Conservation (phyloP, 2,888 invertebrate species). For the Nycteola revayana region DNA sequence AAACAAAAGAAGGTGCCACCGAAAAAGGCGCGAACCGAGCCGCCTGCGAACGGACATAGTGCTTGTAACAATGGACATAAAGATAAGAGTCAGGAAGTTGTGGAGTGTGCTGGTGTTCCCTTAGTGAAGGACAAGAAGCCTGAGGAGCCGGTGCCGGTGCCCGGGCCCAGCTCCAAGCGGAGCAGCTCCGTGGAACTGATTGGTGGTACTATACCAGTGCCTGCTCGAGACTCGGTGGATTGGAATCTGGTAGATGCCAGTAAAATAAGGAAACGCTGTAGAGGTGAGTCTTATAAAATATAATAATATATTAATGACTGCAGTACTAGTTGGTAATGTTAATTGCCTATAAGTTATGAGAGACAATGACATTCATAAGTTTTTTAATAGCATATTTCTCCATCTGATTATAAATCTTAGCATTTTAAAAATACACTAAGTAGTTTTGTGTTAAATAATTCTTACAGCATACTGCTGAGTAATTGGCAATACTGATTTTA, state of each 20-base stretch:
- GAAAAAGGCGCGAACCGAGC: constrained; percentile 58
- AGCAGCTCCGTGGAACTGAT: constrained; percentile 74
- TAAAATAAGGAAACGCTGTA: constrained; percentile 79
- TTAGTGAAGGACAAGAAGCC: constrained; percentile 48
- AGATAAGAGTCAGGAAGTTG: constrained; percentile 69
- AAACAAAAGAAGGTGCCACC: constrained; percentile 61
- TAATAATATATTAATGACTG: too few relatives aligned
- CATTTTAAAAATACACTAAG: too few relatives aligned
- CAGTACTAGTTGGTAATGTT: too few relatives aligned
- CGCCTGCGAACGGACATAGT: constrained; percentile 57
- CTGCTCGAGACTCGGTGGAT: constrained; percentile 70
- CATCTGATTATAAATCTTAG: too few relatives aligned
- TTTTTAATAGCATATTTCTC: too few relatives aligned
- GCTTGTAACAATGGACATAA: constrained; percentile 34
- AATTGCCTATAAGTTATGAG: too few relatives aligned
- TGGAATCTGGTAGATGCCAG: constrained; percentile 78
- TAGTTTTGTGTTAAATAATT: too few relatives aligned
- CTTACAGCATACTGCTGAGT: too few relatives aligned
- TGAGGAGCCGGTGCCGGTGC: constrained; percentile 50
- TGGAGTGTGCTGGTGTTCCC: constrained; percentile 52
- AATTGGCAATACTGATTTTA: too few relatives aligned
- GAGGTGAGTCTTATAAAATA: too few relatives aligned
- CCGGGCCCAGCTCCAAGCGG: constrained; percentile 60
- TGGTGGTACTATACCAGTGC: constrained; percentile 66
- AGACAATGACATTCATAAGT: too few relatives aligned